phyloP scores from a whole-genome alignment of 2,113 vertebrate genomes.

The Pseudopodoces humilis region DNA sequence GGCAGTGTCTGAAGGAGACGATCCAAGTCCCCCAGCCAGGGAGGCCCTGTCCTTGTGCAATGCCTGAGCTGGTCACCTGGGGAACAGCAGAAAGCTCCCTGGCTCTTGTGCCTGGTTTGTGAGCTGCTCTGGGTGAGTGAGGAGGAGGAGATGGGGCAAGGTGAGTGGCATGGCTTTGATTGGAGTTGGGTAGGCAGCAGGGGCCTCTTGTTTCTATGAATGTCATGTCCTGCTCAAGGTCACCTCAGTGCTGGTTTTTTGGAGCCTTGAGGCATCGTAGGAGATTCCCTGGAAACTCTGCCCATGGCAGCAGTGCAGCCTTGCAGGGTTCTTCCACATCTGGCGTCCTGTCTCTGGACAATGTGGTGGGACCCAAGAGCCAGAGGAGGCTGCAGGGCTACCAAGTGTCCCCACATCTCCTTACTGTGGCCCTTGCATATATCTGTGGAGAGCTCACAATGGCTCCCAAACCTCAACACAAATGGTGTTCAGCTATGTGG shows the following conservation, averaged over 20 bases:
- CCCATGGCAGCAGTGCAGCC: background rate
- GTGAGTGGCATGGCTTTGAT: background rate
- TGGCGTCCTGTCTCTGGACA: background rate
- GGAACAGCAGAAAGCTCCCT: background rate
- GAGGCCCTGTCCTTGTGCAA: accelerated
- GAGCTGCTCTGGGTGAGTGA: background rate
- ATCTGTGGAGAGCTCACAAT: background rate
- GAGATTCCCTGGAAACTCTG: background rate
- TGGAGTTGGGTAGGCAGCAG: background rate
- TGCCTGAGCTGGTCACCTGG: background rate
- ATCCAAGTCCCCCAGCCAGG: background rate
- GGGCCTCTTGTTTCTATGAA: background rate
- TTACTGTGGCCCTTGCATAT: accelerated
- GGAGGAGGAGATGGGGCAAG: background rate
- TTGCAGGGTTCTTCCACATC: accelerated
- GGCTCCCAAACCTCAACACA: background rate
- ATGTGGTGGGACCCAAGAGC: background rate
- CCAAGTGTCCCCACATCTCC: background rate
- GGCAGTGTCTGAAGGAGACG: background rate
- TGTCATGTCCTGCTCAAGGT: background rate
- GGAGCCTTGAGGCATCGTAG: background rate
- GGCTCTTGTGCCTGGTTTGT: background rate
- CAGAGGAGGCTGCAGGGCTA: background rate
- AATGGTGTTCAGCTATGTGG: background rate
- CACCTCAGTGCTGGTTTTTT: background rate